A percentile compares a stretch with the other conserved stretches of the same genome.
phyloP scores from a whole-genome alignment of 2,797 vertebrate species.

The Bucorvus abyssinicus region DNA sequence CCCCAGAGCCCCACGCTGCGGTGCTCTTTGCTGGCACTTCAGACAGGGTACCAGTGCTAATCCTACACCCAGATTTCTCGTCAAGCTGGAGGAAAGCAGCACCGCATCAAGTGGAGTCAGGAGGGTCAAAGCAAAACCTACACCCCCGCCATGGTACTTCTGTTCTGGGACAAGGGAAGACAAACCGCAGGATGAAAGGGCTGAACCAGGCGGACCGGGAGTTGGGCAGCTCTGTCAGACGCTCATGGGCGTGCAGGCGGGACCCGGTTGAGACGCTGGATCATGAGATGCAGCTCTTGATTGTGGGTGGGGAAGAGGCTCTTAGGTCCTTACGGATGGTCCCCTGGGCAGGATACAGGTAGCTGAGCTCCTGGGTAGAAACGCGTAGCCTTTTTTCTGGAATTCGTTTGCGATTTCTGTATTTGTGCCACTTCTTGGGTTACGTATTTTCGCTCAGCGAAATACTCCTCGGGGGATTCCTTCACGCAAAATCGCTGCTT shows the following conservation, averaged over 20 bases:
- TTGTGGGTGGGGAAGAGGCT: background rate
- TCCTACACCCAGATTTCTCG: background rate
- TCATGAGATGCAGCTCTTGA: background rate
- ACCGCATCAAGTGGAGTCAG: background rate
- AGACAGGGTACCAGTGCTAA: background rate
- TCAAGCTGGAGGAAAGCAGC: background rate
- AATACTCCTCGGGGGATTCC: background rate
- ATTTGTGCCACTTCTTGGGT: background rate
- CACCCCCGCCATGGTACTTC: background rate
- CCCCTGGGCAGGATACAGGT: background rate
- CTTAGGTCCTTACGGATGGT: background rate
- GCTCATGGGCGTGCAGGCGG: background rate
- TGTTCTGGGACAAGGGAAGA: background rate
- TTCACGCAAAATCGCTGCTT: background rate
- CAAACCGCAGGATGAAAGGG: accelerated
- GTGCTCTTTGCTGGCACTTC: background rate
- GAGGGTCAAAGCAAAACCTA: background rate
- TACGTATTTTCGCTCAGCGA: background rate
- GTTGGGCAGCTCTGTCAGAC: background rate
- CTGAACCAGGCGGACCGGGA: accelerated
- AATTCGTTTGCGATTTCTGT: background rate
- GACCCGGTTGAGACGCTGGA: accelerated
- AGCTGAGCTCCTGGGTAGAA: background rate
- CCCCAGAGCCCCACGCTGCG: accelerated
- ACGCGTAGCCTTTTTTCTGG: background rate